These are phyloP conservation scores for Leptopilina myrica DNA, from an alignment of 2,888 invertebrate species.

Conservation along the genomic window DNA sequence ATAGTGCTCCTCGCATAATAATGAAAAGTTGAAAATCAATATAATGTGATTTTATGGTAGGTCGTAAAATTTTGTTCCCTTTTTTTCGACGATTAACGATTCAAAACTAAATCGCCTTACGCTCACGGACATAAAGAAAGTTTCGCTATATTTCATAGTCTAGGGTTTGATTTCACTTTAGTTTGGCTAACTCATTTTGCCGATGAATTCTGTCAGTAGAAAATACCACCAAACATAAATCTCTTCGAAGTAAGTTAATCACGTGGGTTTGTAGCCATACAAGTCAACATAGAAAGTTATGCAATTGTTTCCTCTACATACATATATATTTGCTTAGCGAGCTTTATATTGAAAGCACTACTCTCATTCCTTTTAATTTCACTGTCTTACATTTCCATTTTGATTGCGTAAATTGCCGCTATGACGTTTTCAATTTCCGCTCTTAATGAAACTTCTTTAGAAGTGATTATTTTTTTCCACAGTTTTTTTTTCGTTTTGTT, in stretches of 20 bases:
- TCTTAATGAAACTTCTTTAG: too few species aligned
- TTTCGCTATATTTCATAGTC: slow-evolving; percentile 16
- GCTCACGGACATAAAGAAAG: slow-evolving; percentile 11
- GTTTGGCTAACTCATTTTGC: slow-evolving; percentile 9
- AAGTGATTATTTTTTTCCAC: too few species aligned
- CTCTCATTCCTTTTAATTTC: too few species aligned
- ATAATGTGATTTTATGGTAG: background rate
- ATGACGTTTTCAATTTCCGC: too few species aligned
- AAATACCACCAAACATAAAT: slow-evolving; percentile 17
- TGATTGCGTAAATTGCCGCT: too few species aligned
- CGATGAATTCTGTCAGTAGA: slow-evolving; percentile 15
- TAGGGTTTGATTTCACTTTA: slow-evolving; percentile 1
- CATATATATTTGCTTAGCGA: background rate
- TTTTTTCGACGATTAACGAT: background rate
- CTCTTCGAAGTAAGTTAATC: slow-evolving; percentile 4
- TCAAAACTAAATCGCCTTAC: slow-evolving; percentile 6
- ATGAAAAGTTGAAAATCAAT: too few species aligned
- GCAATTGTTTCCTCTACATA: background rate
- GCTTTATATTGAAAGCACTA: too few species aligned
- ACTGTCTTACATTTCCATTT: too few species aligned
- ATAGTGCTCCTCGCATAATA: too few species aligned
- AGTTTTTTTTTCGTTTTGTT: too few species aligned
- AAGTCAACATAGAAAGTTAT: slow-evolving; percentile 10
- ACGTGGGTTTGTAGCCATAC: slow-evolving; percentile 4
- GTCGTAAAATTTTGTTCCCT: background rate